Percentiles rank a stretch among this genome's conserved stretches.
phyloP scores from a whole-genome alignment of 2,797 vertebrate species.

The Myotis daubentonii region DNA sequence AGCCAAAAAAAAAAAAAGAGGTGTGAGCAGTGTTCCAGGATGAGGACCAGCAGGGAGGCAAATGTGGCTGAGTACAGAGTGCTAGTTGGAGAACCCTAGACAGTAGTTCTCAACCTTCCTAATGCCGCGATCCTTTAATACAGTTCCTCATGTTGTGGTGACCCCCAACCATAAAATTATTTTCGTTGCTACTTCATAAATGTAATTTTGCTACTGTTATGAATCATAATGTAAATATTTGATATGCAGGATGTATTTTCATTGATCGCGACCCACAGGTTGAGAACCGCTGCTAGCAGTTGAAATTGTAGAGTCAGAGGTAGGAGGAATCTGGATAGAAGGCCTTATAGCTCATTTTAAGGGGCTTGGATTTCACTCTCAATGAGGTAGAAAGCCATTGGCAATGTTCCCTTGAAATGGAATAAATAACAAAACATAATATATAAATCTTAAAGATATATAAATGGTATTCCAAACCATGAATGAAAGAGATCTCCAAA shows the following conservation, averaged over 20 bases:
- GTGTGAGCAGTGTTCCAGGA: neutral
- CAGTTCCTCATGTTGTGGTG: too few species aligned
- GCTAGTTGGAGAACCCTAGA: neutral
- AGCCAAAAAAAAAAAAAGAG: neutral
- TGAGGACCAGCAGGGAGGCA: neutral
- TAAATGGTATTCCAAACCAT: neutral
- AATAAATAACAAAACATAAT: neutral
- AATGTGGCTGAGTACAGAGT: neutral
- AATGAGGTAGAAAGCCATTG: neutral
- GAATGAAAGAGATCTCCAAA: neutral
- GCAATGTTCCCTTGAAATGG: neutral
- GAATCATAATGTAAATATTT: too few species aligned
- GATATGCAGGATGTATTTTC: too few species aligned
- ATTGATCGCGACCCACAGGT: too few species aligned
- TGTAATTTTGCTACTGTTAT: too few species aligned
- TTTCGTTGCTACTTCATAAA: too few species aligned
- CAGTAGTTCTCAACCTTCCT: too few species aligned
- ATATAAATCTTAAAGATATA: neutral
- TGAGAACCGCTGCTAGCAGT: too few species aligned
- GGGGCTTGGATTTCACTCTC: neutral
- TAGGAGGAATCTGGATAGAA: neutral
- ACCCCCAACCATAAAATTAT: too few species aligned
- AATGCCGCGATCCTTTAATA: too few species aligned
- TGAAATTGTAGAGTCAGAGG: neutral
- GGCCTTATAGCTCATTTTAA: neutral